Conservation (phyloP, 30 jellyfish, hydroid and myxozoan species). For the Nemopilema nomurai region DNA sequence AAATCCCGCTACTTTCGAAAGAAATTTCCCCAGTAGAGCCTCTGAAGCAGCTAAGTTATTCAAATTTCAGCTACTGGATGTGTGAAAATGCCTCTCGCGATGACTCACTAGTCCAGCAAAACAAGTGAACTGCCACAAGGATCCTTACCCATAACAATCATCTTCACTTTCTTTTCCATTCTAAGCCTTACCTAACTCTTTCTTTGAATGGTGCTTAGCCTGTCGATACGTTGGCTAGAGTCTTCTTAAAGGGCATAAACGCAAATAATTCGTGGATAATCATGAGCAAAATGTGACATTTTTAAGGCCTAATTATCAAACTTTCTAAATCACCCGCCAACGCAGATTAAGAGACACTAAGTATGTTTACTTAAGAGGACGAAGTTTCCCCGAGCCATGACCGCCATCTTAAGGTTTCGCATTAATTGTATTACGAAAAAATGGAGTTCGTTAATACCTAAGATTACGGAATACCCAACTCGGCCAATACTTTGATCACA, state of each 20-base stretch:
- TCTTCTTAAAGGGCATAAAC: background rate
- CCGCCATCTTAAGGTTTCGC: background rate
- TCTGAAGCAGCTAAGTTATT: too few relatives aligned
- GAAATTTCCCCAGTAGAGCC: too few relatives aligned
- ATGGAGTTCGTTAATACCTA: background rate
- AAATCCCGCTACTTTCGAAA: too few relatives aligned
- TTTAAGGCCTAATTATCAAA: background rate
- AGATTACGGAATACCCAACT: background rate
- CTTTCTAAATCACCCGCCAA: background rate
- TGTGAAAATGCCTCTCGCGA: too few relatives aligned
- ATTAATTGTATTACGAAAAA: background rate
- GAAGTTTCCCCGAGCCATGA: background rate
- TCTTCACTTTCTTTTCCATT: too few relatives aligned
- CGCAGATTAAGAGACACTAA: background rate
- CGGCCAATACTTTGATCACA: background rate
- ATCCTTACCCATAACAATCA: too few relatives aligned
- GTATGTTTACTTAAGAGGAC: background rate
- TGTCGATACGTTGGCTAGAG: background rate
- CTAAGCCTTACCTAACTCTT: too few relatives aligned
- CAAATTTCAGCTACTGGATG: too few relatives aligned
- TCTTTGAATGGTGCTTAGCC: too few relatives aligned
- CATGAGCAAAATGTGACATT: background rate
- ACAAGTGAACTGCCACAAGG: too few relatives aligned
- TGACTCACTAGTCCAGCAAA: too few relatives aligned
- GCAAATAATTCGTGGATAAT: background rate